Evolutionary conservation across 2,888 invertebrate species (phyloP).

Genomic region (Zygogramma bicolorata): DNA sequence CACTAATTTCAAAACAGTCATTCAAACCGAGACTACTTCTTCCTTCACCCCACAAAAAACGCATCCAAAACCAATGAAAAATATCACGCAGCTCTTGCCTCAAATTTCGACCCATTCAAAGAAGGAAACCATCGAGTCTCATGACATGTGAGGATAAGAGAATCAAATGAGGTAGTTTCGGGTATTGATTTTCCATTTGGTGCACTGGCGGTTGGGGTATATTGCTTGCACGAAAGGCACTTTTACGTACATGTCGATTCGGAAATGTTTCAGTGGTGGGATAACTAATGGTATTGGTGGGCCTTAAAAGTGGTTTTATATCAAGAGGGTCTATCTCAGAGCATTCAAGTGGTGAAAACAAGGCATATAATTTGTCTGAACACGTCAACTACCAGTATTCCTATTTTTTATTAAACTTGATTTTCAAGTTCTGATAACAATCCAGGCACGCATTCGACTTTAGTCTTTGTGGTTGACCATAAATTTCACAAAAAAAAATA

Average conservation of each 20-base stretch:
- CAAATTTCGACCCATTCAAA: neutral
- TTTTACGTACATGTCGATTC: neutral
- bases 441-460: too few relatives aligned
- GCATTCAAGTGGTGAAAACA: too few relatives aligned
- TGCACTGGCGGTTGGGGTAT: neutral
- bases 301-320: neutral
- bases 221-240: neutral
- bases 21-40: neutral
- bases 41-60: neutral
- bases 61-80: neutral
- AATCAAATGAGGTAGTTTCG: conserved; percentile 7
- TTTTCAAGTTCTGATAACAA: too few relatives aligned
- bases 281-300: neutral
- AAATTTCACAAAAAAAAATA: too few relatives aligned
- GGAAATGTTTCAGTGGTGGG: neutral
- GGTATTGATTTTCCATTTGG: conserved; percentile 23
- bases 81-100: neutral
- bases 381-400: too few relatives aligned
- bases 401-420: too few relatives aligned
- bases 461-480: too few relatives aligned
- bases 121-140: neutral
- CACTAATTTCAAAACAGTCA: neutral
- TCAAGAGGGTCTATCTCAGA: too few relatives aligned
- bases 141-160: neutral
- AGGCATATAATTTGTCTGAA: too few relatives aligned